A percentile compares a stretch with the other conserved stretches of the same genome.
These are phyloP conservation scores for Ptychoptera albimana DNA, from an alignment of 2,888 invertebrate genomes.

Conservation along the genomic window DNA sequence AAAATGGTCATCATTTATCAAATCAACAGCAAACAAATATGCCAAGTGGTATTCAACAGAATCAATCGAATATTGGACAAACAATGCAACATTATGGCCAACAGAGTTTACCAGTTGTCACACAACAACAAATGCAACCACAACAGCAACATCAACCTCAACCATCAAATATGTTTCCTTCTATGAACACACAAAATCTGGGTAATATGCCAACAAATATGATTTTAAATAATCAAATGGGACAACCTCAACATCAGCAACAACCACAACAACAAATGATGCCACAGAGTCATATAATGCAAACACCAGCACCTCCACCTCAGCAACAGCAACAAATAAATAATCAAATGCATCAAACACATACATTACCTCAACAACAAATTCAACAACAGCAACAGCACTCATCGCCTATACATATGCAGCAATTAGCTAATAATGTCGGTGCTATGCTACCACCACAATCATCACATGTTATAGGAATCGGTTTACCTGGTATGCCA, in stretches of 20 bases:
- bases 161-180: slow-evolving; percentile 6
- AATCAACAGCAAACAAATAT: slow-evolving; percentile 7
- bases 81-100: slow-evolving; percentile 12
- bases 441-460: slow-evolving; percentile 11
- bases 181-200: too few species aligned
- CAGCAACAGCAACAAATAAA: slow-evolving; percentile 12
- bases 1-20: slow-evolving; percentile 19
- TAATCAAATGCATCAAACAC: slow-evolving; percentile 5
- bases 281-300: slow-evolving; percentile 8
- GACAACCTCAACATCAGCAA: slow-evolving; percentile 10
- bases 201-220: too few species aligned
- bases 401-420: slow-evolving; percentile 2
- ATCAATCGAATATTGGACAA: slow-evolving; percentile 10
- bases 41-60: slow-evolving; percentile 12
- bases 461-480: not conserved
- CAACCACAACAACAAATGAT: slow-evolving; percentile 9
- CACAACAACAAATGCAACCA: slow-evolving; percentile 10
- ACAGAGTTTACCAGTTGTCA: slow-evolving; percentile 11
- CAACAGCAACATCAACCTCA: slow-evolving; percentile 11
- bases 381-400: slow-evolving; percentile 7
- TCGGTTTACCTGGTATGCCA: not conserved
- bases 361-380: slow-evolving; percentile 5
- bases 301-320: slow-evolving; percentile 5
- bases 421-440: slow-evolving; percentile 4
- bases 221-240: not conserved